Conservation (phyloP, 2,113 vertebrate species). For the Pitta sordida region DNA sequence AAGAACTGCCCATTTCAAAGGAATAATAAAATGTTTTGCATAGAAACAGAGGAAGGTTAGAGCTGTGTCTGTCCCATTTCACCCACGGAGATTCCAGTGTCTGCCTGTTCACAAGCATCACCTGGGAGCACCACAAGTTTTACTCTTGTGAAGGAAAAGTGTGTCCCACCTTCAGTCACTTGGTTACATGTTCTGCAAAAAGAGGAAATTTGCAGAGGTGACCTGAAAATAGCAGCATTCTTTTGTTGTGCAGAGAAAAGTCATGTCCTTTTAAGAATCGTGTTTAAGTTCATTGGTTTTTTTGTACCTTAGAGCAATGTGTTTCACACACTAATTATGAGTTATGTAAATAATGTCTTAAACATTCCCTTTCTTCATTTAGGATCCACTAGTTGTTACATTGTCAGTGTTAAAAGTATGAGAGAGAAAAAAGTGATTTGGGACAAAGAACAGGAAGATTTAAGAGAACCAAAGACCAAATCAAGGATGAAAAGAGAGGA, state of each 20-base stretch:
- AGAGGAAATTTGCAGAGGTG: not conserved
- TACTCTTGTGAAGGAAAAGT: not conserved
- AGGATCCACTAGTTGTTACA: not conserved
- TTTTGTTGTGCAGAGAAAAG: not conserved
- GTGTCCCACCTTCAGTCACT: not conserved
- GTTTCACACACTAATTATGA: constrained; percentile 17
- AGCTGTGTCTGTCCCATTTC: not conserved
- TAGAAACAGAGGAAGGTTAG: not conserved
- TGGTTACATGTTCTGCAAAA: not conserved
- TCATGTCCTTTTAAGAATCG: not conserved
- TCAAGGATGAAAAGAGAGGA: not conserved
- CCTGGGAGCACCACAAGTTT: not conserved
- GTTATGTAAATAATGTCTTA: constrained; percentile 5
- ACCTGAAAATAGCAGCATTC: not conserved
- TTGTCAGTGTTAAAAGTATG: not conserved
- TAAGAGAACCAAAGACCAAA: not conserved
- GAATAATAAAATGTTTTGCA: not conserved
- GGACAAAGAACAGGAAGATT: not conserved
- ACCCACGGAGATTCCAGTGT: not conserved
- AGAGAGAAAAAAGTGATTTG: not conserved
- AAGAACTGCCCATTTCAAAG: not conserved
- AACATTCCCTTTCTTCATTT: constrained; percentile 5
- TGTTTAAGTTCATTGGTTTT: not conserved
- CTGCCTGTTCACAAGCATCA: not conserved
- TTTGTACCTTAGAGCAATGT: constrained; percentile 23